Conservation (phyloP, 2,888 invertebrate genomes). For the Agrochola macilenta region DNA sequence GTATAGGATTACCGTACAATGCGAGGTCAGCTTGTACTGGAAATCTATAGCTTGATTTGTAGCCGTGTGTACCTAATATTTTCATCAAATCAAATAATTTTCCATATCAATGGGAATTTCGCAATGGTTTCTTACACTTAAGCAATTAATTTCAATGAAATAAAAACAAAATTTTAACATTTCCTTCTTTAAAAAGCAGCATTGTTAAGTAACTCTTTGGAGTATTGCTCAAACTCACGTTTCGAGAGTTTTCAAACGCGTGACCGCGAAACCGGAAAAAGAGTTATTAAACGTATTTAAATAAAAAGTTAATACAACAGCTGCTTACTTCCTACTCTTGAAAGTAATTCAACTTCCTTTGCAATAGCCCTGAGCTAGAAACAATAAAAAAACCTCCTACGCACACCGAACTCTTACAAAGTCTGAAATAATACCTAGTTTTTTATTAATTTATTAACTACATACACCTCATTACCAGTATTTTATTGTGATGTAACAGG, state of each 20-base stretch:
- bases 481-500: neutral
- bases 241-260: slow-evolving; percentile 8
- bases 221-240: slow-evolving; percentile 32
- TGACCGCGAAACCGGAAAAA: slow-evolving; percentile 38
- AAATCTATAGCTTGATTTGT: too few relatives aligned
- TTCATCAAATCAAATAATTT: neutral
- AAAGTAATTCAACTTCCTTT: neutral
- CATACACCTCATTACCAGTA: neutral
- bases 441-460: neutral
- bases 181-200: neutral
- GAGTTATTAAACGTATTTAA: slow-evolving; percentile 10
- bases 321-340: slow-evolving; percentile 1
- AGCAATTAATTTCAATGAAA: slow-evolving; percentile 2
- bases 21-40: too few relatives aligned
- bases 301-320: slow-evolving; percentile 19
- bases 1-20: too few relatives aligned
- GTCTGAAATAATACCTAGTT: neutral
- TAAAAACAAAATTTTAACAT: slow-evolving; percentile 13
- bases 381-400: neutral
- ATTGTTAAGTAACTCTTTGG: slow-evolving; percentile 1
- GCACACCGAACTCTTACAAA: slow-evolving; percentile 13
- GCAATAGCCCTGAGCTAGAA: slow-evolving; percentile 3
- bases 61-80: neutral
- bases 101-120: neutral
- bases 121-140: slow-evolving; percentile 1